Evolutionary conservation across 2,888 invertebrate species (phyloP).

Genomic region (Harpagoxenus sublaevis): DNA sequence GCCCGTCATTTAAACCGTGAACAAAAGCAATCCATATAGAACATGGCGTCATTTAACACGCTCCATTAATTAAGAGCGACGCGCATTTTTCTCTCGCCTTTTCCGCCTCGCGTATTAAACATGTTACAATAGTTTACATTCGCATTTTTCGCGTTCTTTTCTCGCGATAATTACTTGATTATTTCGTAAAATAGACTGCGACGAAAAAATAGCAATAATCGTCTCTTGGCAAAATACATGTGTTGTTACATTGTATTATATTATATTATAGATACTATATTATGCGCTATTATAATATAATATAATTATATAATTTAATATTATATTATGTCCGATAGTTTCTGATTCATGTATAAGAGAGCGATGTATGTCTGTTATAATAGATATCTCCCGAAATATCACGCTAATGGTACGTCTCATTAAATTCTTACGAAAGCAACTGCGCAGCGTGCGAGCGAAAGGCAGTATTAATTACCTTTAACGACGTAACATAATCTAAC

Average conservation of each 20-base stretch:
- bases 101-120: constrained; percentile 13
- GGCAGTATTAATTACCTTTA: constrained; percentile 70
- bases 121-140: constrained; percentile 7
- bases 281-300: too few species aligned
- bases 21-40: constrained; percentile 47
- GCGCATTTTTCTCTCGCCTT: constrained; percentile 31
- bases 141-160: neutral
- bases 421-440: constrained; percentile 38
- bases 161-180: neutral
- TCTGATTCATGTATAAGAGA: neutral
- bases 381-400: constrained; percentile 16
- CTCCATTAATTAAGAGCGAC: constrained; percentile 43
- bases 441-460: constrained; percentile 51
- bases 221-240: neutral
- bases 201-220: neutral
- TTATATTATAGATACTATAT: too few species aligned
- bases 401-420: constrained; percentile 7
- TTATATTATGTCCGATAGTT: neutral
- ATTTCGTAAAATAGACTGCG: neutral
- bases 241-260: neutral
- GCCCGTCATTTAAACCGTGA: constrained; percentile 55
- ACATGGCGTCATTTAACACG: constrained; percentile 48
- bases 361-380: neutral
- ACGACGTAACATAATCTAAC: constrained; percentile 68
- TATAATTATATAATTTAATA: neutral